These are phyloP conservation scores for Ciconia nigra DNA, from an alignment of 2,797 vertebrate genomes.

Conservation along the genomic window DNA sequence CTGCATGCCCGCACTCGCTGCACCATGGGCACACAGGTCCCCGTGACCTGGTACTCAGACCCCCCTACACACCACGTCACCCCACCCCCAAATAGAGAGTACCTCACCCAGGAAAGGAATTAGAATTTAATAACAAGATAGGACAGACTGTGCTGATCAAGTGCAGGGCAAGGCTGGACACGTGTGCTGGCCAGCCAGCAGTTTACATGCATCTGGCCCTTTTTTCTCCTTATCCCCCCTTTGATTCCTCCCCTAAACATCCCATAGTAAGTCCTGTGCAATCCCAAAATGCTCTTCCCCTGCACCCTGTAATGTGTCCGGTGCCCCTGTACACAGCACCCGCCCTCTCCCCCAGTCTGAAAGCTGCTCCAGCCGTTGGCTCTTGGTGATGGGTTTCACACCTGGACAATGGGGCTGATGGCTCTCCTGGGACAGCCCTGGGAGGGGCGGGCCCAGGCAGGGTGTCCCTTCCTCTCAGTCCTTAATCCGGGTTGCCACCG, in stretches of 20 bases:
- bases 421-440: neutral
- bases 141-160: neutral
- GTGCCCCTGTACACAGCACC: neutral
- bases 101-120: neutral
- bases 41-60: neutral
- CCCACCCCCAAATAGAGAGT: neutral
- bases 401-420: neutral
- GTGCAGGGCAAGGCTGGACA: neutral
- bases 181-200: neutral
- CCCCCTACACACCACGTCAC: neutral
- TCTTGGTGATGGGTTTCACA: neutral
- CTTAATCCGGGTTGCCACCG: neutral
- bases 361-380: neutral
- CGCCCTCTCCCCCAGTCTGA: neutral
- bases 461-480: neutral
- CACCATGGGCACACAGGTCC: neutral
- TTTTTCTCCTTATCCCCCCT: neutral
- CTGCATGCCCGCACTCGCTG: accelerated
- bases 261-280: neutral
- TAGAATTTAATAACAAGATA: neutral
- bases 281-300: neutral
- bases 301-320: neutral
- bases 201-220: neutral
- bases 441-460: neutral
- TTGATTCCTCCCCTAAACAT: neutral